Base-by-base conservation (phyloP, 2,797 vertebrate species). In the Notoglanidium macrostoma region DNA sequence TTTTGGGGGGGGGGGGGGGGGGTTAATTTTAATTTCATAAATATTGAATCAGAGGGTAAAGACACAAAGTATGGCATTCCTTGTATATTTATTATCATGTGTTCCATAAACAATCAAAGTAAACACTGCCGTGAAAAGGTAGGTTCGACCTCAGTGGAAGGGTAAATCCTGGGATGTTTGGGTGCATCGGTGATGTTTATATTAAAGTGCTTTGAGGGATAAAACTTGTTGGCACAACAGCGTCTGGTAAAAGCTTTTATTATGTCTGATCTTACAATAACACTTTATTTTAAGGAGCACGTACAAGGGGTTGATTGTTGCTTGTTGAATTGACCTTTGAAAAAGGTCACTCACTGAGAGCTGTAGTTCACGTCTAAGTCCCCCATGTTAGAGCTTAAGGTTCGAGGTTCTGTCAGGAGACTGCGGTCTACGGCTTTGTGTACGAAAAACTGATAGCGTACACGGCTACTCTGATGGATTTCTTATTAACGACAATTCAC, bases 21-120 rank as follows among this genome's bases (percentile, higher is more conserved):
- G 49, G 17, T 32, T 79, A 35, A 26, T 78, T 79, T 79, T 59
- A 35, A 40, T 23, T 59, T 57, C 23, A 59, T 21, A 55, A 57
- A 57, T 78, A 78, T 78, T 78, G 17, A 78, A 78, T 78, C 76
- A 57, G 54, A 79, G 54, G 32, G 19, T 73, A 19, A 49, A 5
- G 14, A n/a, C 73, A 51, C 2, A 29, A 29, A 8, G 46, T 19
- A 11, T 23, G 11, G 40, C 40, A 0, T 2, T n/a, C 3, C 8
- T 19, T 46, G 40, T 73, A 73, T 6, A 46, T 46, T 12, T 46
- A 40, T 10, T 70, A 40, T 4, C 35, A 70, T 12, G 40, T 14
- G 40, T 26, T 26, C 26, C 26, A 40, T 40, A 40, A 35, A 32
- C 32, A 35, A 12, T n/a, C 29, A 23, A 14, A 29, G 11, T 29